phyloP scores from a whole-genome alignment of 2,113 vertebrate genomes.

The Microtus pennsylvanicus region DNA sequence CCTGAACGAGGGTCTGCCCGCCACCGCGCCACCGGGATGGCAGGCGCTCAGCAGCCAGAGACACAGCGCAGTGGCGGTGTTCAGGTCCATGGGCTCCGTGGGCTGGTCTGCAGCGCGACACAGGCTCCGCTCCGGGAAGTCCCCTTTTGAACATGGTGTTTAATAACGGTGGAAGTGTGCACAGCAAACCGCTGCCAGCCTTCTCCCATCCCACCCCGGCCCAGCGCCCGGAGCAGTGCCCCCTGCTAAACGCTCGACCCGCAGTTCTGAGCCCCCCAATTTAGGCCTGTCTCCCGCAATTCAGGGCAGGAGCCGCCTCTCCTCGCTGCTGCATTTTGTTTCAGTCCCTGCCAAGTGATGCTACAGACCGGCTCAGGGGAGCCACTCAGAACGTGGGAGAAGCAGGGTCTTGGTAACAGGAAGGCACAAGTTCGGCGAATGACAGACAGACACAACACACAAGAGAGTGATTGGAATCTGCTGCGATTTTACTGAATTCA shows the following conservation, averaged over 20 bases:
- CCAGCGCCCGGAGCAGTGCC: conserved; percentile 62
- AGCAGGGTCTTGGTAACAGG: no score
- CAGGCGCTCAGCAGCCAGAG: conserved; percentile 85
- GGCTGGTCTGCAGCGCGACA: conserved; percentile 67
- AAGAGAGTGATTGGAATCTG: no score
- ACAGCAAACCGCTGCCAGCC: conserved; percentile 63
- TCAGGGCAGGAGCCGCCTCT: background rate
- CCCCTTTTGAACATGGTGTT: conserved; percentile 88
- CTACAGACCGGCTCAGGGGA: no score
- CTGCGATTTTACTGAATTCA: no score
- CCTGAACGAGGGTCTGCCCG: conserved; percentile 64
- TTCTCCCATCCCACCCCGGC: conserved; percentile 45
- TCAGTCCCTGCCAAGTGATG: background rate
- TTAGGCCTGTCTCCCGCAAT: background rate
- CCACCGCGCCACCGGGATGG: conserved; percentile 67
- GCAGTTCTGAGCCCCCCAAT: conserved; percentile 46
- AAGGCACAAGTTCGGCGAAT: no score
- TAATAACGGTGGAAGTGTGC: conserved; percentile 85
- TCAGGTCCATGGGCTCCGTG: conserved; percentile 86
- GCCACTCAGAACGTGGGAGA: no score
- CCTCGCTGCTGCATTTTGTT: fast-evolving
- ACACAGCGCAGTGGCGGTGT: conserved; percentile 85
- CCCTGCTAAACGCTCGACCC: conserved; percentile 43
- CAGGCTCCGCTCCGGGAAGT: conserved; percentile 83
- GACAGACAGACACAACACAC: no score